Conservation (phyloP, 2,113 vertebrate genomes). For the Gambusia holbrooki region DNA sequence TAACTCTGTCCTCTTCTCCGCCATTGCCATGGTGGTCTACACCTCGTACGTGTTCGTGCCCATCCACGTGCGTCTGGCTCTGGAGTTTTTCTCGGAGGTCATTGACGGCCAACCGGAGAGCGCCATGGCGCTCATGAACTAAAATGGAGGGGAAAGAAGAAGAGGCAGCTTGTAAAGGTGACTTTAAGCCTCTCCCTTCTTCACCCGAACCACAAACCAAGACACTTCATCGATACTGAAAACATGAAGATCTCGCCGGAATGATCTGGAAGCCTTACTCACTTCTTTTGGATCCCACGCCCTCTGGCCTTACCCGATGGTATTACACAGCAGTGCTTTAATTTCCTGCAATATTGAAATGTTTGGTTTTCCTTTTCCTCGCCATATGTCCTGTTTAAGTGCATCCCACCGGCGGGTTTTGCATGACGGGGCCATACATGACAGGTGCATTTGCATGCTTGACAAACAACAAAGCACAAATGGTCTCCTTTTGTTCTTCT, state of each 20-base stretch:
- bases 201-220: not conserved
- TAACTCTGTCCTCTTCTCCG: slow-evolving; percentile 88
- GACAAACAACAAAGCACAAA: slow-evolving; percentile 18
- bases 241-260: slow-evolving; percentile 45
- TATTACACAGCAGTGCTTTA: slow-evolving; percentile 38
- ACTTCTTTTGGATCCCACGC: slow-evolving; percentile 49
- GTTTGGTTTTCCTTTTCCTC: slow-evolving; percentile 18
- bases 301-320: slow-evolving; percentile 45
- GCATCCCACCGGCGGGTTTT: slow-evolving; percentile 44
- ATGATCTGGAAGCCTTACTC: slow-evolving; percentile 38
- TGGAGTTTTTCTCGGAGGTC: slow-evolving; percentile 91
- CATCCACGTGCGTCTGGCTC: slow-evolving; percentile 89
- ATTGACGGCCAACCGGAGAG: slow-evolving; percentile 82
- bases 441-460: slow-evolving; percentile 49
- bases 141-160: slow-evolving; percentile 30
- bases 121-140: slow-evolving; percentile 81
- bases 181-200: slow-evolving; percentile 5
- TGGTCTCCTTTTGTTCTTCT: not conserved
- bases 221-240: slow-evolving; percentile 34
- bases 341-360: slow-evolving; percentile 47
- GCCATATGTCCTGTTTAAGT: slow-evolving; percentile 50
- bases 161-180: slow-evolving; percentile 4
- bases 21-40: slow-evolving; percentile 92
- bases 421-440: slow-evolving; percentile 56
- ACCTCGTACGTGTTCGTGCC: slow-evolving; percentile 96